phyloP scores from a whole-genome alignment of 2,888 invertebrate genomes.

The Pecten maximus region DNA sequence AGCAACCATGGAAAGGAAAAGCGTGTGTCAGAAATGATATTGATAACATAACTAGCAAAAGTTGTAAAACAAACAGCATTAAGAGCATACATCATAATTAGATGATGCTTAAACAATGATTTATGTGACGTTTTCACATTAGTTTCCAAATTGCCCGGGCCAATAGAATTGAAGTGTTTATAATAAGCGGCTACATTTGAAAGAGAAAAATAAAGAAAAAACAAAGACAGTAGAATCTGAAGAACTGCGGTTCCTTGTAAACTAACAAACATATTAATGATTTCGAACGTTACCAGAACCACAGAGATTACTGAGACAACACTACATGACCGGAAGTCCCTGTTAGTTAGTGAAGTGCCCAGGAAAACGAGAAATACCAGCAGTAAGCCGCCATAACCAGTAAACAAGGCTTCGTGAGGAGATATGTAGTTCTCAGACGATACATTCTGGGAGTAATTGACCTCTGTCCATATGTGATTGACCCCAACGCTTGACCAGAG shows the following conservation, averaged over 20 bases:
- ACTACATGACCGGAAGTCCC: not conserved
- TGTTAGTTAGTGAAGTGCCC: conserved; percentile 31
- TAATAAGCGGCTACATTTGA: conserved; percentile 37
- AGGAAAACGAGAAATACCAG: conserved; percentile 62
- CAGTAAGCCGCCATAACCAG: conserved; percentile 65
- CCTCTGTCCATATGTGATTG: conserved; percentile 4
- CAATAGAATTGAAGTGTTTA: not conserved
- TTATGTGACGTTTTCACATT: not conserved
- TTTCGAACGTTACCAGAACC: conserved; percentile 41
- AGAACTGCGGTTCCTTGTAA: conserved; percentile 23
- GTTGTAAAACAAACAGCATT: conserved; percentile 64
- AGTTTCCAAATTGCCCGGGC: not conserved
- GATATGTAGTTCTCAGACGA: not conserved
- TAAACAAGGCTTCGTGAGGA: conserved; percentile 59
- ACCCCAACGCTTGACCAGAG: conserved; percentile 66
- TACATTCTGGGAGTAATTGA: not conserved
- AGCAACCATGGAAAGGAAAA: conserved; percentile 66
- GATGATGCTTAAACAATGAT: not conserved
- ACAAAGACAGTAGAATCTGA: conserved; percentile 60
- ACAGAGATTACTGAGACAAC: conserved; percentile 33
- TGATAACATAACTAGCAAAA: conserved; percentile 63
- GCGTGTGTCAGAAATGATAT: conserved; percentile 52
- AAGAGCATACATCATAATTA: conserved; percentile 62
- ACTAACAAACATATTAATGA: conserved; percentile 35
- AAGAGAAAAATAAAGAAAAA: conserved; percentile 57